Evolutionary conservation across 2,888 invertebrate species (phyloP).

Genomic region (Linnaemya vulpina): DNA sequence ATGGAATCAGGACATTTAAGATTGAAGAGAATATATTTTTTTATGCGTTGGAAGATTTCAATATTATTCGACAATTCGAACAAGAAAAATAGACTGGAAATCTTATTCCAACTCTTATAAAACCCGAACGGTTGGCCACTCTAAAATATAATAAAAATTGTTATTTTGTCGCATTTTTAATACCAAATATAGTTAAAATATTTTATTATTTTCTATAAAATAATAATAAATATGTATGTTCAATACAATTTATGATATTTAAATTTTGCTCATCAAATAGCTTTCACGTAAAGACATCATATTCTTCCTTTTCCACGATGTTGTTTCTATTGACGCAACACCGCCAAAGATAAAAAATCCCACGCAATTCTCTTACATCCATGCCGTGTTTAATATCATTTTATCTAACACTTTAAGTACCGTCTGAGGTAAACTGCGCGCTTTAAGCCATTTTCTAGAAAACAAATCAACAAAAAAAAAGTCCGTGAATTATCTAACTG

Average conservation of each 20-base stretch:
- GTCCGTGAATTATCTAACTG: slow-evolving; percentile 48
- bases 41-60: no score
- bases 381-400: slow-evolving; percentile 8
- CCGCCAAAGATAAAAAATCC: background rate
- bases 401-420: background rate
- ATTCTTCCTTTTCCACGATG: background rate
- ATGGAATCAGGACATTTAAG: no score
- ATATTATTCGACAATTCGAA: no score
- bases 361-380: slow-evolving; percentile 16
- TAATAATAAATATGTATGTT: no score
- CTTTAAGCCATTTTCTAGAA: slow-evolving; percentile 43
- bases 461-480: slow-evolving; percentile 44
- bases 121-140: no score
- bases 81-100: no score
- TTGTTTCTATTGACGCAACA: background rate
- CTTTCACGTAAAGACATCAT: background rate
- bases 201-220: no score
- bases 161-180: no score
- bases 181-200: no score
- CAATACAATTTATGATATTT: background rate
- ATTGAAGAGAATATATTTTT: no score
- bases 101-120: no score
- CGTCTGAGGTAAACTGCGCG: slow-evolving; percentile 1
- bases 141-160: background rate
- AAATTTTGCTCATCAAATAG: background rate